Evolutionary conservation across 2,888 invertebrate species (phyloP).

Genomic region (Xanthostigma xanthostigma): DNA sequence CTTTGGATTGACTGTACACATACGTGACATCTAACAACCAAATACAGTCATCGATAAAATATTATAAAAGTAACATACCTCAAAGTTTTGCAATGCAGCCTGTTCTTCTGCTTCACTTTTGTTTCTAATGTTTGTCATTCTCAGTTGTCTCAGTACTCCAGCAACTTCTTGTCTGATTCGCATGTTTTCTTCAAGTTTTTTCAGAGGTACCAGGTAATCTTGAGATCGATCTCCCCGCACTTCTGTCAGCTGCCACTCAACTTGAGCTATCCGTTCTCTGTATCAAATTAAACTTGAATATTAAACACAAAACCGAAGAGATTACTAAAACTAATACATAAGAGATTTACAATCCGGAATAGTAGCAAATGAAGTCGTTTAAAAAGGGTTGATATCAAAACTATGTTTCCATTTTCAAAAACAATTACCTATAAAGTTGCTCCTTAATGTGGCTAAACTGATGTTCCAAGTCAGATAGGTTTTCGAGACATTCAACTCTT

Average conservation of each 20-base stretch:
- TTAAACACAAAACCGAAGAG: conserved; percentile 26
- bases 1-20: neutral
- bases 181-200: conserved; percentile 78
- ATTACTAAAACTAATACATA: conserved; percentile 1
- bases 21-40: no score
- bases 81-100: conserved; percentile 77
- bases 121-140: conserved; percentile 70
- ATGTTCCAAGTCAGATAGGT: conserved; percentile 73
- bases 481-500: conserved; percentile 69
- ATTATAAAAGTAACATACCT: no score
- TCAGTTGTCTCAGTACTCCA: conserved; percentile 61
- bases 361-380: conserved; percentile 1
- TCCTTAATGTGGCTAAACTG: conserved; percentile 79
- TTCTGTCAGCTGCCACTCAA: conserved; percentile 73
- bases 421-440: conserved; percentile 39
- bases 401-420: neutral
- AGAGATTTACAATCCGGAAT: no score
- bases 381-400: conserved; percentile 1
- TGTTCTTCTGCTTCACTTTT: conserved; percentile 79
- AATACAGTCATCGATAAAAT: no score
- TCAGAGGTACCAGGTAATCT: conserved; percentile 77
- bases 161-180: conserved; percentile 79
- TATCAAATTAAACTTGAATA: conserved; percentile 28
- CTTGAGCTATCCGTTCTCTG: conserved; percentile 67
- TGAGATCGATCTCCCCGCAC: conserved; percentile 72